Evolutionary conservation across 2,113 vertebrate species (phyloP).

Genomic region (Chaetodon trifascialis): DNA sequence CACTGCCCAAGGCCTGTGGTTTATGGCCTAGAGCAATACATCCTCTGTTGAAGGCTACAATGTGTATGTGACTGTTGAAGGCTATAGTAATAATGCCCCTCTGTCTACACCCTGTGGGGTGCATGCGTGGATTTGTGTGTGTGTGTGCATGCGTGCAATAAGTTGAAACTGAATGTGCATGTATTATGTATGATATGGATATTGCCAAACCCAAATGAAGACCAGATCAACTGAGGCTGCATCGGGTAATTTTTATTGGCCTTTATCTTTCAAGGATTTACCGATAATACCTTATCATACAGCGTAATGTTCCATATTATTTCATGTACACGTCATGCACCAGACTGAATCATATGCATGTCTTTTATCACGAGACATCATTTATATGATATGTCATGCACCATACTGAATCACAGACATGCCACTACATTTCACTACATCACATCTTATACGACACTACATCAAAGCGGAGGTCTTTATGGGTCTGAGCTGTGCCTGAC

Average conservation of each 20-base stretch:
- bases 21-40: slow-evolving; percentile 71
- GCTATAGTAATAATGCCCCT: slow-evolving; percentile 56
- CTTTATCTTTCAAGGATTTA: slow-evolving; percentile 7
- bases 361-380: slow-evolving; percentile 29
- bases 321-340: slow-evolving; percentile 10
- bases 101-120: slow-evolving; percentile 19
- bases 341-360: background rate
- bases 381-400: background rate
- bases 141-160: background rate
- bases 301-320: slow-evolving; percentile 12
- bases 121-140: background rate
- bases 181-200: slow-evolving; percentile 36
- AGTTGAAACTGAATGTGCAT: slow-evolving; percentile 35
- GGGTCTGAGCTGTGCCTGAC: slow-evolving; percentile 16
- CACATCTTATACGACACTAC: background rate
- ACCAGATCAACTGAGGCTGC: slow-evolving; percentile 20
- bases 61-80: slow-evolving; percentile 67
- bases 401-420: slow-evolving; percentile 7
- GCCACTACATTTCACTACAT: background rate
- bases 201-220: slow-evolving; percentile 34
- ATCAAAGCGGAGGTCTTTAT: slow-evolving; percentile 28
- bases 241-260: slow-evolving; percentile 36
- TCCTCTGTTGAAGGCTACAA: slow-evolving; percentile 67
- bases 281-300: background rate
- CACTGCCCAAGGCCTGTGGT: slow-evolving; percentile 68